Percentiles rank a stretch among this genome's conserved stretches.
Evolutionary conservation across 2,888 invertebrate genomes (phyloP).

Genomic region (Lepas anatifera): DNA sequence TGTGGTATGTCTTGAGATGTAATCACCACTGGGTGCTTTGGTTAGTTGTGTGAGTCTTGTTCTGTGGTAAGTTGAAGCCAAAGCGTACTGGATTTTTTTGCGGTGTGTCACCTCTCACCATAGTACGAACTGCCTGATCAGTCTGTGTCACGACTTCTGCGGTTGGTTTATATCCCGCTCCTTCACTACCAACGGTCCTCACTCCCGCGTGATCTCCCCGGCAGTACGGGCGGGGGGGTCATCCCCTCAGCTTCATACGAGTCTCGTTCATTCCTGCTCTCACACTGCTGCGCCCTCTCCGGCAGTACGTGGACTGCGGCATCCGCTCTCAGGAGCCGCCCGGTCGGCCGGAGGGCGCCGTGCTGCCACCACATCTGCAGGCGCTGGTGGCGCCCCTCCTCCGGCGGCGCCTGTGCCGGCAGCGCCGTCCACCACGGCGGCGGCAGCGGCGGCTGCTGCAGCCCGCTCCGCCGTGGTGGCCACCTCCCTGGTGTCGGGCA

Average conservation of each 20-base stretch:
- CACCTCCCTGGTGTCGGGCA: conserved; percentile 24
- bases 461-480: not conserved
- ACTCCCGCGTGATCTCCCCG: too few relatives aligned
- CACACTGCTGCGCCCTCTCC: not conserved
- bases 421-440: not conserved
- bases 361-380: conserved; percentile 46
- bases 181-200: too few relatives aligned
- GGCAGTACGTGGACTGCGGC: conserved; percentile 74
- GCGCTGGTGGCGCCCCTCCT: conserved; percentile 42
- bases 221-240: too few relatives aligned
- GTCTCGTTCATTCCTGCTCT: not conserved
- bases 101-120: too few relatives aligned
- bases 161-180: too few relatives aligned
- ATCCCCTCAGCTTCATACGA: too few relatives aligned
- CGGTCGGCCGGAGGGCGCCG: conserved; percentile 58
- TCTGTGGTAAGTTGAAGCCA: too few relatives aligned
- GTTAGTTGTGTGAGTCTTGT: too few relatives aligned
- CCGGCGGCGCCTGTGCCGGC: conserved; percentile 30
- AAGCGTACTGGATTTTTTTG: too few relatives aligned
- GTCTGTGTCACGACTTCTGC: not conserved
- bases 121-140: too few relatives aligned
- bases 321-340: conserved; percentile 81
- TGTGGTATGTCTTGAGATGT: too few relatives aligned
- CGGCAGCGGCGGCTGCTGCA: not conserved
- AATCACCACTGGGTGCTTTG: too few relatives aligned